Conservation (phyloP, 2,797 vertebrate species). For the Hemibagrus guttatus region DNA sequence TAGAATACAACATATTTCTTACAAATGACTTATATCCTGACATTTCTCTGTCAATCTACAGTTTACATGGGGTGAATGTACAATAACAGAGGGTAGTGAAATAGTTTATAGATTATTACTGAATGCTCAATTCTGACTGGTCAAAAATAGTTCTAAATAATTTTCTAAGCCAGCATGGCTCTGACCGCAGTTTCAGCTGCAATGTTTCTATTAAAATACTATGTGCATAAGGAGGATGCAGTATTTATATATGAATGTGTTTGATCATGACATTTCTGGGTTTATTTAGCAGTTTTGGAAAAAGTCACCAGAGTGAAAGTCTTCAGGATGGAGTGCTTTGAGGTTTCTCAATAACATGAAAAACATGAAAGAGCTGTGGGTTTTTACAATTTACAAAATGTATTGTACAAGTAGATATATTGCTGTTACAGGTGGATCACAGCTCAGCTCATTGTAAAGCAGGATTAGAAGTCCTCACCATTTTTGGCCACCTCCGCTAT, state of each 20-base stretch:
- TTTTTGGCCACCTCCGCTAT: slow-evolving; percentile 99
- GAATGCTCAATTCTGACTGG: not conserved
- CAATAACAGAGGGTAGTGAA: not conserved
- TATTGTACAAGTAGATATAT: not conserved
- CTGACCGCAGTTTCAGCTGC: not conserved
- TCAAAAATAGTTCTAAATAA: not conserved
- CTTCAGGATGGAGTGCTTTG: too few species aligned
- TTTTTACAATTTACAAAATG: too few species aligned
- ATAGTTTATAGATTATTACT: not conserved
- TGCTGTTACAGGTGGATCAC: not conserved
- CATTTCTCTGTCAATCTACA: not conserved
- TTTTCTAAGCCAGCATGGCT: not conserved
- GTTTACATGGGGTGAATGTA: not conserved
- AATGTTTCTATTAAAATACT: not conserved
- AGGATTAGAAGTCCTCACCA: slow-evolving; percentile 77
- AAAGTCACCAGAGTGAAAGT: too few species aligned
- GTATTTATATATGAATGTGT: not conserved
- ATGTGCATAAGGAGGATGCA: not conserved
- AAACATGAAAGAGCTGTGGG: too few species aligned
- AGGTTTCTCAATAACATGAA: too few species aligned
- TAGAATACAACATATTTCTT: not conserved
- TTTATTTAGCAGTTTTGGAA: too few species aligned
- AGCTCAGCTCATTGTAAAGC: not conserved
- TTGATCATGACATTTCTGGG: not conserved
- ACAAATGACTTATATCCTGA: not conserved